Base-by-base conservation (phyloP, 2,797 vertebrate genomes). In the Craterocephalus amniculus region DNA sequence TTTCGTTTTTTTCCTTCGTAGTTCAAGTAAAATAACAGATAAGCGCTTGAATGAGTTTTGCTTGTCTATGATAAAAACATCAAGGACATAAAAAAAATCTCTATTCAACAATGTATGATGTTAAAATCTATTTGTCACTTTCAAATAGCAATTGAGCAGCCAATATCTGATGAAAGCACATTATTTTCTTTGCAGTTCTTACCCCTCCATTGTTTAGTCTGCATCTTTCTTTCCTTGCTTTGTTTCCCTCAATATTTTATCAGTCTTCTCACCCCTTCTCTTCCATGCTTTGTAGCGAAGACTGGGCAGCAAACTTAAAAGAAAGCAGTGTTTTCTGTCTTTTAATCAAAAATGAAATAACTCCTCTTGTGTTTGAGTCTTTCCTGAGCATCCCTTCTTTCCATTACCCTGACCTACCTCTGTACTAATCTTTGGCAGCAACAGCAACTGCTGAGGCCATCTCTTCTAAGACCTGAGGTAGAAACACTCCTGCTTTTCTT, bases 381-480 rank as follows among this genome's bases (percentile, higher is more conserved):
- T 71, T 90, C 60, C 83, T 91, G 49, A 75, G 75, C 86, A 49
- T 86, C 64, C 59, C 60, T 80, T 78, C 85, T 85, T 78, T 80
- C 60, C 67, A 49, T 89, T 68, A 52, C 78, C 58, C 78, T 83
- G 57, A 64, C 75, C 72, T 74, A 83, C 76, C 73, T 74, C 79
- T 85, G 52, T 80, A 84, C 90, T 79, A 94, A 95, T 92, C 88
- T 92, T 90, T 94, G 89, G 78, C 89, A 97, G 95, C 97, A 97
- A 91, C 96, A 98, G 90, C 97, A 99, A 94, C 94, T 99, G 91
- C 94, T 99, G 95, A 97, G 96, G 91, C 96, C 97, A 85, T 97
- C 96, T 92, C 97, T 98, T 88, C 97, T 99, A 88, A 97, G 97
- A 94, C 96, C 96, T 80, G 98, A 99, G 97, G 97, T 99, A 99